Conservation (phyloP, 1,140 invertebrate species). For the Drosophila pectinifera region DNA sequence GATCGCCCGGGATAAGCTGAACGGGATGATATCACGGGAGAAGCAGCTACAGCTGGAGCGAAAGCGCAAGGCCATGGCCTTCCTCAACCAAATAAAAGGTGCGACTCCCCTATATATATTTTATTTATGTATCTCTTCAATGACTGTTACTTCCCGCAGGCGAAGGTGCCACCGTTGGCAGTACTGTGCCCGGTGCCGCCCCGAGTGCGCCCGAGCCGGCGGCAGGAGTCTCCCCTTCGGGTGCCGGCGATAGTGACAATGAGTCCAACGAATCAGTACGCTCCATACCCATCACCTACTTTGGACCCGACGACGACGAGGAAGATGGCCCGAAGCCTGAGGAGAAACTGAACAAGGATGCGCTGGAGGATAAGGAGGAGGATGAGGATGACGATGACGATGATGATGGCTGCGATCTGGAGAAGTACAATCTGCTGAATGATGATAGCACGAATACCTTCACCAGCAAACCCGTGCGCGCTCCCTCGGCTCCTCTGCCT, state of each 20-base stretch:
- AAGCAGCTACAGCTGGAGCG: slow-evolving; percentile 90
- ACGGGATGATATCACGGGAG: slow-evolving; percentile 86
- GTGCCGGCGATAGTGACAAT: slow-evolving; percentile 26
- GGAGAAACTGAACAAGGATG: background rate
- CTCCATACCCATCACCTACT: slow-evolving; percentile 83
- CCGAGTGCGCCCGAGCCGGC: slow-evolving; percentile 18
- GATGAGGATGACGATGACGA: slow-evolving; percentile 48
- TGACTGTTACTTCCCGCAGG: slow-evolving; percentile 12
- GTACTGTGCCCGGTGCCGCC: background rate
- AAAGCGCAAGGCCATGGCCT: slow-evolving; percentile 88
- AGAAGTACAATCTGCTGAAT: slow-evolving; percentile 74
- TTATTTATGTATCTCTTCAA: too few species aligned
- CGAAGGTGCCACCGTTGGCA: slow-evolving; percentile 25
- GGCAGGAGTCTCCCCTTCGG: background rate
- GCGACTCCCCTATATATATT: background rate
- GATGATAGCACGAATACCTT: slow-evolving; percentile 74
- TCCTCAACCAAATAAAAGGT: slow-evolving; percentile 87
- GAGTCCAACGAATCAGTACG: slow-evolving; percentile 77
- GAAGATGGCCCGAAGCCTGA: background rate
- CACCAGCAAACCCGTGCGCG: slow-evolving; percentile 47
- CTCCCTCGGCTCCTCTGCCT: slow-evolving; percentile 3
- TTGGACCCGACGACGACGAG: slow-evolving; percentile 75
- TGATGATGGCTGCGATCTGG: slow-evolving; percentile 60
- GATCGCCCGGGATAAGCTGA: slow-evolving; percentile 87
- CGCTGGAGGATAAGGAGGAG: background rate